These are phyloP conservation scores for Xenops minutus DNA, from an alignment of 2,797 vertebrate species.

Conservation along the genomic window DNA sequence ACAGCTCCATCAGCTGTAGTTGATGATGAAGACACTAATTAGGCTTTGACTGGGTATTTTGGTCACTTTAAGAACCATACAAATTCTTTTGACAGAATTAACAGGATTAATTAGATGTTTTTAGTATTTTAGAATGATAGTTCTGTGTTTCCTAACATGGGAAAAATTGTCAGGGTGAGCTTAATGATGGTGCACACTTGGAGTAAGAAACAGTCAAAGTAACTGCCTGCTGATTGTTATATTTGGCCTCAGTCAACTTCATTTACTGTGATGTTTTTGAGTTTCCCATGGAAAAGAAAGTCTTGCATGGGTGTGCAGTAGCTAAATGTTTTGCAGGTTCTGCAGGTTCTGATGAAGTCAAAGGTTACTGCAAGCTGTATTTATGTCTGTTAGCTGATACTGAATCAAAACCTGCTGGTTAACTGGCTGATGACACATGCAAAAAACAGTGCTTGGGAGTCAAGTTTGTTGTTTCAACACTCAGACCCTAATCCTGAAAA, in stretches of 20 bases:
- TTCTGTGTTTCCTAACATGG: background rate
- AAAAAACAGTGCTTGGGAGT: background rate
- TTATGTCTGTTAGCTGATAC: background rate
- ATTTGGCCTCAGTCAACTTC: background rate
- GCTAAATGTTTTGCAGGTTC: background rate
- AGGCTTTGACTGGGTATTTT: background rate
- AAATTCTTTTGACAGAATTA: background rate
- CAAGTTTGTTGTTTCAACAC: background rate
- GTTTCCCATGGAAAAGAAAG: background rate
- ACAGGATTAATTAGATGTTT: background rate
- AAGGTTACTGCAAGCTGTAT: background rate
- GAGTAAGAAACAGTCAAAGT: background rate
- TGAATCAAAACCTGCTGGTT: background rate
- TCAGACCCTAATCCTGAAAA: background rate
- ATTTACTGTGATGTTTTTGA: background rate
- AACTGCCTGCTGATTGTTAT: accelerated
- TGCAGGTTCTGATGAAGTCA: background rate
- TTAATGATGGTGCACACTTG: background rate
- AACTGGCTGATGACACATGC: background rate
- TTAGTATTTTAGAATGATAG: background rate
- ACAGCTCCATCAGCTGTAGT: background rate
- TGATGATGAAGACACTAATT: background rate
- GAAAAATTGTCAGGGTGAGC: background rate
- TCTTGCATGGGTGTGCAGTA: background rate
- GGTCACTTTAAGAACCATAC: background rate